These are phyloP conservation scores for Onychomys arenicola DNA, from an alignment of 2,797 vertebrate genomes.

Conservation along the genomic window DNA sequence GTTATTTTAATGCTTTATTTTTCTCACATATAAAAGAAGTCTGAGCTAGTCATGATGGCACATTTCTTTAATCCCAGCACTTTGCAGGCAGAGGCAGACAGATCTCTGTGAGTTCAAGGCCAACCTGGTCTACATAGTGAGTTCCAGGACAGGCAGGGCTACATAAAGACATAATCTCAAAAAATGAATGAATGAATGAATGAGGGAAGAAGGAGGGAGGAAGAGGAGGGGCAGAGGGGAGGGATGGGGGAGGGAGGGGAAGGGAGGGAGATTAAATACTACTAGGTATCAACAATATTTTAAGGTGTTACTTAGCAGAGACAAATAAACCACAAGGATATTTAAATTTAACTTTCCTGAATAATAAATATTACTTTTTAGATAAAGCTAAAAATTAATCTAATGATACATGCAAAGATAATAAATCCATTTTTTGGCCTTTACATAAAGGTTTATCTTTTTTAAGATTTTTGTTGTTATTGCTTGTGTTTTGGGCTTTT, in stretches of 20 bases:
- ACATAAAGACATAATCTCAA: not conserved
- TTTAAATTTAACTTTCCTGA: conserved; percentile 56
- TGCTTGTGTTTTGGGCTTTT: too few relatives aligned
- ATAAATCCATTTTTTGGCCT: not conserved
- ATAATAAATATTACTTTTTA: conserved; percentile 49
- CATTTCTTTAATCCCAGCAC: not conserved
- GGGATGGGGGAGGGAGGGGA: not conserved
- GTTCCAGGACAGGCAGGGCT: not conserved
- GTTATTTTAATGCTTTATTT: conserved; percentile 15
- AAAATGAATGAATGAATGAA: not conserved
- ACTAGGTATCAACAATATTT: too few relatives aligned
- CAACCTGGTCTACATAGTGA: not conserved
- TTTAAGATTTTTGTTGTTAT: not conserved
- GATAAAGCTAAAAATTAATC: conserved; percentile 39
- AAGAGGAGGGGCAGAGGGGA: accelerated
- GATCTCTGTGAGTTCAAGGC: not conserved
- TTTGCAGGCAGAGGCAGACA: not conserved
- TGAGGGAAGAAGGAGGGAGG: too few relatives aligned
- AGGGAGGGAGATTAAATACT: not conserved
- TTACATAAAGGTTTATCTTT: conserved; percentile 41
- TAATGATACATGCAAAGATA: conserved; percentile 36
- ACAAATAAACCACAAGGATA: conserved; percentile 45
- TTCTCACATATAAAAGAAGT: conserved; percentile 30
- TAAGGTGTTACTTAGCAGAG: conserved; percentile 9
- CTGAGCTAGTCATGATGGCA: not conserved